These are phyloP conservation scores for Chauna torquata DNA, from an alignment of 2,113 vertebrate genomes.

Conservation along the genomic window DNA sequence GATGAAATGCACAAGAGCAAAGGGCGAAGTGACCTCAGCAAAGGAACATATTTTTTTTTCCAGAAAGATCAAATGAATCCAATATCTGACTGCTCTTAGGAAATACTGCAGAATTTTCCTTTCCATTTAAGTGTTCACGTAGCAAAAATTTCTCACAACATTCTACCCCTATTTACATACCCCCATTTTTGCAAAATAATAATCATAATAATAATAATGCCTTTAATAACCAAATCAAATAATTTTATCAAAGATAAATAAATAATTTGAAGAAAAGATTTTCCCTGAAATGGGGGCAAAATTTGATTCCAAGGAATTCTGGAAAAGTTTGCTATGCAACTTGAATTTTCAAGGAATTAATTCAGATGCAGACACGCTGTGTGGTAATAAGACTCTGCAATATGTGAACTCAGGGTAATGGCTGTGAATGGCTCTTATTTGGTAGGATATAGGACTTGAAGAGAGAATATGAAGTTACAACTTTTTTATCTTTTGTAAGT, in stretches of 20 bases:
- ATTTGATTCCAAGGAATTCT: neutral
- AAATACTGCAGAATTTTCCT: neutral
- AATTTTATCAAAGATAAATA: neutral
- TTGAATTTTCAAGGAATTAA: neutral
- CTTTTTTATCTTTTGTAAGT: neutral
- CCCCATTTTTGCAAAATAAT: neutral
- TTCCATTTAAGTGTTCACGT: neutral
- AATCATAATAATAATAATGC: neutral
- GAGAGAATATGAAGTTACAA: neutral
- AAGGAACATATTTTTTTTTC: neutral
- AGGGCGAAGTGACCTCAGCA: conserved; percentile 25
- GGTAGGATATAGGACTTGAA: neutral
- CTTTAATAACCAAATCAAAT: neutral
- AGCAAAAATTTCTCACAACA: neutral
- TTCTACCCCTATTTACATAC: neutral
- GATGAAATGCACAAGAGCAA: conserved; percentile 13
- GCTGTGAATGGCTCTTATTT: neutral
- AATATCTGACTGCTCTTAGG: neutral
- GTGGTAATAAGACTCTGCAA: neutral
- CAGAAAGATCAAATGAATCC: conserved; percentile 17
- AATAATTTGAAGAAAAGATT: neutral
- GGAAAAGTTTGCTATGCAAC: neutral
- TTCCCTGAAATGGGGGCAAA: neutral
- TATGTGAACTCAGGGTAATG: neutral
- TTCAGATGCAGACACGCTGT: neutral